Base-by-base conservation (phyloP, 2,797 vertebrate species). In the Clarias pachynema region DNA sequence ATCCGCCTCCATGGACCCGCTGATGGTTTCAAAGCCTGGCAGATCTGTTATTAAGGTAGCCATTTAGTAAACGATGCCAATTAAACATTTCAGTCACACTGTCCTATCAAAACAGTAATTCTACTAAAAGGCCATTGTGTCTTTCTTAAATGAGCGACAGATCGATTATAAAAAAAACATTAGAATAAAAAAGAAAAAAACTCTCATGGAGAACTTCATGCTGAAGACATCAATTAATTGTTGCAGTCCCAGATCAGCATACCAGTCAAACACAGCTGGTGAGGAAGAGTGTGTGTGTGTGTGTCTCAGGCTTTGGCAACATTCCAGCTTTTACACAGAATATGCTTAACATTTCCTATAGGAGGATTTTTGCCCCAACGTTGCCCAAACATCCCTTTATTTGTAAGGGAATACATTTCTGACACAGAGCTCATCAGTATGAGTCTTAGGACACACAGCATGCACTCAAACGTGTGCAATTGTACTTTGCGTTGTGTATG, bases 1-100 rank as follows among this genome's bases (percentile, higher is more conserved):
- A 84, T 77, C 62, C 15, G 44, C 26, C 72, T 77, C 63, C 68
- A 53, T 66, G 60, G 59, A 53, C 56, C 40, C 31, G 2, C 60
- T 75, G 83, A 84, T 84, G 15, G 63, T 66, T 66, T 81, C 26
- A 26, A n/a, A 53, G 79, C 62, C 40, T 81, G 62, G 18, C 62
- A 59, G 53, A 22, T 37, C 60, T 40, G 83, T 59, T 37, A 69
- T 84, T 37, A 37, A 84, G 29, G 73, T 79, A 40, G 63, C 63
- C 49, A 59, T 69, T 84, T 57, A n/a, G 24, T 69, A 66, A 84
- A 78, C 6, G 44, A 84, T 16, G 12, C 20, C 16, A 77, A 79
- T 84, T 84, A 68, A 78, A 84, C 49, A 68, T 68, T 84, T 24
- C 60, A 65, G 62, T 68, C 69, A 37, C 22, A 18, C 8, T 20